Conservation (phyloP, 2,888 invertebrate species). For the Chydorus sphaericus region DNA sequence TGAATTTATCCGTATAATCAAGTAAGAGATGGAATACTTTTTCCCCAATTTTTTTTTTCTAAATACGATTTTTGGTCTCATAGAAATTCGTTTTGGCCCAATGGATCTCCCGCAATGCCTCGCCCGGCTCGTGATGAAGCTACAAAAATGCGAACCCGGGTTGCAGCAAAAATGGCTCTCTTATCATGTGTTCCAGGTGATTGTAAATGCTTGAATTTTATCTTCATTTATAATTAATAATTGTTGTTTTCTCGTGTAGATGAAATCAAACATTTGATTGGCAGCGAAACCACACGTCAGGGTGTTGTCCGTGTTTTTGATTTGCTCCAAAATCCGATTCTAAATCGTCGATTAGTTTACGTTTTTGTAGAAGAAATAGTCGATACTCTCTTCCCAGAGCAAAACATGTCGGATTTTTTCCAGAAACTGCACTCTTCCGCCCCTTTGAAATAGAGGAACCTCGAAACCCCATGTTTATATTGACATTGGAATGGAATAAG, state of each 20-base stretch:
- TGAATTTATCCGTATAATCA: constrained; percentile 67
- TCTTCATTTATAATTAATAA: not conserved
- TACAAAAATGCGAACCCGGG: constrained; percentile 56
- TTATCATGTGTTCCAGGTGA: constrained; percentile 65
- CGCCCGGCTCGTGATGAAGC: constrained; percentile 37
- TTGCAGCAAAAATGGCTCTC: constrained; percentile 72
- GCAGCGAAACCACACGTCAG: constrained; percentile 68
- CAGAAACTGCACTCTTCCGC: constrained; percentile 51
- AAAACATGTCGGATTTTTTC: constrained; percentile 54
- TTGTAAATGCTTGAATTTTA: not conserved
- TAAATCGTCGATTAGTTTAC: constrained; percentile 68
- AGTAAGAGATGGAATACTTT: constrained; percentile 38
- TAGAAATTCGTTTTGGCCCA: constrained; percentile 42
- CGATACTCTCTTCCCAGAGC: constrained; percentile 62
- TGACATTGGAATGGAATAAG: too few relatives aligned
- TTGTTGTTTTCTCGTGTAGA: constrained; percentile 37
- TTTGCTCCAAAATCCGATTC: constrained; percentile 67
- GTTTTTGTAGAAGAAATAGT: constrained; percentile 70
- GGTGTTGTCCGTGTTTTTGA: constrained; percentile 73
- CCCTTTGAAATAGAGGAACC: too few relatives aligned
- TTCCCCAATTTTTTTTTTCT: constrained; percentile 7
- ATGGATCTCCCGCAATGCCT: constrained; percentile 38
- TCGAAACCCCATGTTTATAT: too few relatives aligned
- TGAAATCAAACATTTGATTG: constrained; percentile 76
- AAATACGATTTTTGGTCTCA: not conserved